phyloP scores from a whole-genome alignment of 2,797 vertebrate species.

The Epinephelus coioides region DNA sequence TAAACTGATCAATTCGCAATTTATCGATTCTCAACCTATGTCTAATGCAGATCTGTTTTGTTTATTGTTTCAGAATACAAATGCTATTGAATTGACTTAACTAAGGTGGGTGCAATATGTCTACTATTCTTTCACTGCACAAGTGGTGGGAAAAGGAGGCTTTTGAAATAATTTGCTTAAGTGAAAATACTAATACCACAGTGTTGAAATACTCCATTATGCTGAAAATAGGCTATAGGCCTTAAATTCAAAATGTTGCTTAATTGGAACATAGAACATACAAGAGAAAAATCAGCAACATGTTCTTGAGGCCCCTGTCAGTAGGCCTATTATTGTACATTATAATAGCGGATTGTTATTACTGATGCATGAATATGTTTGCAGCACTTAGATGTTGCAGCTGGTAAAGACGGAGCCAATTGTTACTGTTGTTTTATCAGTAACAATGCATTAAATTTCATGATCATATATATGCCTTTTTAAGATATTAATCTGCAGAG shows the following conservation, averaged over 20 bases:
- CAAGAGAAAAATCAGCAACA: too few relatives aligned
- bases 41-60: background rate
- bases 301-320: background rate
- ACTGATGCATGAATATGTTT: background rate
- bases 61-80: background rate
- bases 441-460: background rate
- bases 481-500: background rate
- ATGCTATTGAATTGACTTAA: background rate
- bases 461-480: background rate
- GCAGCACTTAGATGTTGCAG: background rate
- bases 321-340: background rate
- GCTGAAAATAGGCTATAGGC: too few relatives aligned
- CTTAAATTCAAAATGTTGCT: too few relatives aligned
- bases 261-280: too few relatives aligned
- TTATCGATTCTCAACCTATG: too few relatives aligned
- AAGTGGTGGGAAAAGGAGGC: background rate
- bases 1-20: too few relatives aligned
- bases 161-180: too few relatives aligned
- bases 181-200: too few relatives aligned
- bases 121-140: background rate
- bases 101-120: background rate
- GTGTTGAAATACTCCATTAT: too few relatives aligned
- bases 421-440: background rate
- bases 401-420: background rate
- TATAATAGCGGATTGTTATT: background rate